Evolutionary conservation across 1,140 invertebrate genomes (phyloP).

Genomic region (Trichonephila clavipes): DNA sequence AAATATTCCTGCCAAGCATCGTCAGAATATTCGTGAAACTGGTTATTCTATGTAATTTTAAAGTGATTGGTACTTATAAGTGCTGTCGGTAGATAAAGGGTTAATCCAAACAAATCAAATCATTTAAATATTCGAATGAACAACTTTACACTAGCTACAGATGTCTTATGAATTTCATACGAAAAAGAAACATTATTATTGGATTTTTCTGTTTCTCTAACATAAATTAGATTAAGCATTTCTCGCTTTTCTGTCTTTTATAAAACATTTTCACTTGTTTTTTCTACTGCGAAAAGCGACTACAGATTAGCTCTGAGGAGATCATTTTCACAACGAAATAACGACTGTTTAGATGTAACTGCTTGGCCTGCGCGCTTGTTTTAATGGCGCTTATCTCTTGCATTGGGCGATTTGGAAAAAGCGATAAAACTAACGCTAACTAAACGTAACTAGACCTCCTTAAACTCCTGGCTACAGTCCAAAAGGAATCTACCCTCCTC

Average conservation of each 20-base stretch:
- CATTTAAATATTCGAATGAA: too few species aligned
- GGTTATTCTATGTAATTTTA: too few species aligned
- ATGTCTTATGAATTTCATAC: too few species aligned
- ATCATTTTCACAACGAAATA: constrained; percentile 3
- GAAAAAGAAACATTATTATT: background rate
- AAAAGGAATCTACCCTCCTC: background rate
- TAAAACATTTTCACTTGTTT: background rate
- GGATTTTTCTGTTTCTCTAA: background rate
- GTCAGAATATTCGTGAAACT: too few species aligned
- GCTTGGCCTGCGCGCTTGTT: constrained; percentile 4
- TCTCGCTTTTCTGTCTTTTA: background rate
- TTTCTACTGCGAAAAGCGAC: background rate
- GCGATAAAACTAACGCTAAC: constrained; percentile 30
- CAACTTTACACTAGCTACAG: too few species aligned
- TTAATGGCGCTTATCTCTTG: constrained; percentile 36
- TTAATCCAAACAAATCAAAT: too few species aligned
- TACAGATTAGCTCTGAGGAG: background rate
- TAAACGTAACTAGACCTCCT: constrained; percentile 21
- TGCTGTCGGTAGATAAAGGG: too few species aligned
- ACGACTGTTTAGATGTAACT: constrained; percentile 19
- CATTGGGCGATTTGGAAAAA: constrained; percentile 3
- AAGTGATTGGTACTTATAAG: too few species aligned
- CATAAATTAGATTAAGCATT: background rate
- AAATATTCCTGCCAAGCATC: too few species aligned
- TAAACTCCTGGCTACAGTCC: constrained; percentile 15